These are phyloP conservation scores for Clarias laeviceps DNA, from an alignment of 2,797 vertebrate species.

Conservation along the genomic window DNA sequence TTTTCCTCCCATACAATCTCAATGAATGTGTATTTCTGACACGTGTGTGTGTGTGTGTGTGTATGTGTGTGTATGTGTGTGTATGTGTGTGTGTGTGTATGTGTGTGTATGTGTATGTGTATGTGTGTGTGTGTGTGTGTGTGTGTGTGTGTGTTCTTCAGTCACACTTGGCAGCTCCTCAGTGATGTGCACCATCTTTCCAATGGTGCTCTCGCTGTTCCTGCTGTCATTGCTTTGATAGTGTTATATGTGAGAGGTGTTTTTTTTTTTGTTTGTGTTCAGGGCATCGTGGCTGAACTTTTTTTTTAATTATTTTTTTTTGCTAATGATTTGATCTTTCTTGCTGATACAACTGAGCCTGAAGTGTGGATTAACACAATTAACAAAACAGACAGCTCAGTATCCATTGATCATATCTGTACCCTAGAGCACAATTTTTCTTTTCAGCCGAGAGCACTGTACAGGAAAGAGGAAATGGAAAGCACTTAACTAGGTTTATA, in stretches of 20 bases:
- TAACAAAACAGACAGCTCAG: constrained; percentile 37
- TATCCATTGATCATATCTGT: constrained; percentile 15
- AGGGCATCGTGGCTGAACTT: constrained; percentile 40
- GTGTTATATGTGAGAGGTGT: constrained; percentile 10
- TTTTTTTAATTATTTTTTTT: constrained; percentile 36
- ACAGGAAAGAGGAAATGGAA: neutral
- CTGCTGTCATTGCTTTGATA: constrained; percentile 57
- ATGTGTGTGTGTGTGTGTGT: constrained; percentile 38
- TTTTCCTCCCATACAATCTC: constrained; percentile 8
- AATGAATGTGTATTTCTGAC: constrained; percentile 31
- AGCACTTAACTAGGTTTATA: constrained; percentile 23
- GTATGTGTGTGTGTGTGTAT: no score
- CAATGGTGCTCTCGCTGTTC: constrained; percentile 44
- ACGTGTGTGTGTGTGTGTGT: neutral
- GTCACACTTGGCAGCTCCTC: constrained; percentile 87
- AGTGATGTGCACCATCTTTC: constrained; percentile 79
- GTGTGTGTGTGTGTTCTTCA: constrained; percentile 64
- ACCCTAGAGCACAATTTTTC: constrained; percentile 23
- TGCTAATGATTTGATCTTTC: constrained; percentile 37
- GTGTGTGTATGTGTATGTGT: constrained; percentile 28
- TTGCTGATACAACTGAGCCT: constrained; percentile 53
- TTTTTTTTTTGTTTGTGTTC: constrained; percentile 38
- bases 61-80: no score
- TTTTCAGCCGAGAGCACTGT: constrained; percentile 16
- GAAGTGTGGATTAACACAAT: constrained; percentile 39